phyloP scores from a whole-genome alignment of 2,113 vertebrate species.

The Tupaia tana region DNA sequence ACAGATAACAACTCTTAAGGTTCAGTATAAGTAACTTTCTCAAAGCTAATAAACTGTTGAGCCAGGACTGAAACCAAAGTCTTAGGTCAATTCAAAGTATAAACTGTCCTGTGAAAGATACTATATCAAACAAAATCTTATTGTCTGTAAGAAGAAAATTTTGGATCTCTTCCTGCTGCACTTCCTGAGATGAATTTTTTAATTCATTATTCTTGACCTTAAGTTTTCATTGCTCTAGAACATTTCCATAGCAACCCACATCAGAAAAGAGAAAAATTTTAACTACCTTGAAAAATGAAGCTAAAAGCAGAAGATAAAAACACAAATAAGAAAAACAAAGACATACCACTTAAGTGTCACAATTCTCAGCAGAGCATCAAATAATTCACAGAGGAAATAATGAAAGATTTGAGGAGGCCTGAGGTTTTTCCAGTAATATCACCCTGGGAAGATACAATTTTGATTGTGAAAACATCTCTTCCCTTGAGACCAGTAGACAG shows the following conservation, averaged over 20 bases:
- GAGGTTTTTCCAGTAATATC: constrained; percentile 10
- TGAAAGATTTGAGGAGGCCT: not conserved
- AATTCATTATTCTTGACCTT: constrained; percentile 55
- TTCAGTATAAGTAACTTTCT: constrained; percentile 1
- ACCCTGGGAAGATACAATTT: not conserved
- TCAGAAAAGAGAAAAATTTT: constrained; percentile 32
- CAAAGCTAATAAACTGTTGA: not conserved
- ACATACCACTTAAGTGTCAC: not conserved
- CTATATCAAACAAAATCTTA: constrained; percentile 39
- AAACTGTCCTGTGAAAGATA: constrained; percentile 16
- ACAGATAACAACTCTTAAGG: not conserved
- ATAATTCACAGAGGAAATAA: constrained; percentile 36
- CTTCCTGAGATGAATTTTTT: not conserved
- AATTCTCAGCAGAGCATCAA: constrained; percentile 28
- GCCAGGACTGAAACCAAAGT: constrained; percentile 15
- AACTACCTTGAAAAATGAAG: constrained; percentile 57
- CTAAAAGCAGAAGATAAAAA: constrained; percentile 53
- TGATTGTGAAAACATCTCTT: constrained; percentile 25
- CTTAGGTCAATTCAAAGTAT: not conserved
- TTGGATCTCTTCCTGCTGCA: not conserved
- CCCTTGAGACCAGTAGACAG: too few species aligned
- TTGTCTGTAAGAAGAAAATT: constrained; percentile 14
- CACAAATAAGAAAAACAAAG: constrained; percentile 43
- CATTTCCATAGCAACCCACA: constrained; percentile 59
- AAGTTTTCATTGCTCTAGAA: constrained; percentile 48